Evolutionary conservation across 2,113 vertebrate genomes (phyloP).

Genomic region (Lonchura striata): DNA sequence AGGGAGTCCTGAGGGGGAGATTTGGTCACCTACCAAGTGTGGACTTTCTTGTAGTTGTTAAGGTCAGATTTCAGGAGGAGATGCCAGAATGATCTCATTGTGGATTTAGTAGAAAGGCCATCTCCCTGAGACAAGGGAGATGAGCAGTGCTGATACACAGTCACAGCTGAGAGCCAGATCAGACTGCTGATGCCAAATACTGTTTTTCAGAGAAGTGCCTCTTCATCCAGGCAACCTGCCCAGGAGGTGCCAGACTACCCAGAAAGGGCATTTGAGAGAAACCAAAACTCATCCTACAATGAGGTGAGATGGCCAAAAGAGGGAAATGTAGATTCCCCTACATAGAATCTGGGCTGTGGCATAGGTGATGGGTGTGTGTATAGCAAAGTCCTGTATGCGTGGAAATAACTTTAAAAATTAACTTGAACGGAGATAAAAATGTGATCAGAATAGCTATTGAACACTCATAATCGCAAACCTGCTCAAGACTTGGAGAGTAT

Average conservation of each 20-base stretch:
- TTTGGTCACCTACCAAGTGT: not conserved
- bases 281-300: not conserved
- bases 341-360: not conserved
- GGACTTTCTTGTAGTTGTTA: not conserved
- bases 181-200: not conserved
- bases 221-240: not conserved
- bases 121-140: not conserved
- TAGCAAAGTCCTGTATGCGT: not conserved
- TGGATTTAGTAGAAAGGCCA: not conserved
- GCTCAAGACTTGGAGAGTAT: not conserved
- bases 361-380: rapidly evolving
- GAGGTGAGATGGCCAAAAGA: constrained; percentile 26
- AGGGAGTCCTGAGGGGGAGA: not conserved
- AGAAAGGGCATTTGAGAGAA: not conserved
- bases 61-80: not conserved
- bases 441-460: not conserved
- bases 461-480: not conserved
- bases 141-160: not conserved
- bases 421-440: not conserved
- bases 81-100: not conserved
- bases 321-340: not conserved
- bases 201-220: constrained; percentile 11
- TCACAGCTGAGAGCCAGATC: not conserved
- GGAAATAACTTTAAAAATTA: not conserved
- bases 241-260: not conserved